Conservation (phyloP, 2,113 vertebrate genomes). For the Microcebus jonahi region DNA sequence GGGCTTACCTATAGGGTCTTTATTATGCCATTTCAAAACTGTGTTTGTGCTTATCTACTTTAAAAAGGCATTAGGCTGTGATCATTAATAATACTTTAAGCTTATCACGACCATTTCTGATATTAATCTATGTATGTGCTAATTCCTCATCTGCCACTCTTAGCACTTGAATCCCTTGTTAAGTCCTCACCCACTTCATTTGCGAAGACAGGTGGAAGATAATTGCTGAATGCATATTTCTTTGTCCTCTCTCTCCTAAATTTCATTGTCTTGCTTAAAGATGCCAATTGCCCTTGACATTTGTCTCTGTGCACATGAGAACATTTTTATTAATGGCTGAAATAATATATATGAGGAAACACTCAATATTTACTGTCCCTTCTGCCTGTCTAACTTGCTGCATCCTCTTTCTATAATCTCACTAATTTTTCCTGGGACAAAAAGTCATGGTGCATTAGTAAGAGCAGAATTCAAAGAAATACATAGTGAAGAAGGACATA, state of each 20-base stretch:
- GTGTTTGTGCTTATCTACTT: slow-evolving; percentile 11
- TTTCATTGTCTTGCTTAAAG: slow-evolving; percentile 67
- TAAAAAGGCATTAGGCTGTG: slow-evolving; percentile 49
- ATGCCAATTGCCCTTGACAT: slow-evolving; percentile 56
- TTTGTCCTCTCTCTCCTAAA: slow-evolving; percentile 77
- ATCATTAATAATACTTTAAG: slow-evolving; percentile 74
- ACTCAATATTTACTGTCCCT: not conserved
- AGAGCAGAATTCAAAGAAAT: slow-evolving; percentile 23
- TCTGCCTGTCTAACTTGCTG: not conserved
- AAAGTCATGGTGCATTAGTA: not conserved
- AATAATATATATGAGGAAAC: not conserved
- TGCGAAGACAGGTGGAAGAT: slow-evolving; percentile 78
- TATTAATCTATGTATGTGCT: slow-evolving; percentile 80
- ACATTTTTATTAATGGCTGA: slow-evolving; percentile 40
- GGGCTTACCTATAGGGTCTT: not conserved
- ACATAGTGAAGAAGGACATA: not conserved
- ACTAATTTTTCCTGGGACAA: slow-evolving; percentile 38
- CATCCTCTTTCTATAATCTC: slow-evolving; percentile 26
- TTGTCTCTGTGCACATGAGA: not conserved
- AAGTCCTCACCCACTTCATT: slow-evolving; percentile 72
- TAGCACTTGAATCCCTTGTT: slow-evolving; percentile 69
- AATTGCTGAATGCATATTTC: slow-evolving; percentile 70
- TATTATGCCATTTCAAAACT: slow-evolving; percentile 38
- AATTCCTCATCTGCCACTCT: slow-evolving; percentile 77
- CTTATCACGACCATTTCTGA: slow-evolving; percentile 70